Evolutionary conservation across 2,888 invertebrate genomes (phyloP).

Genomic region (Candidula unifasciata): DNA sequence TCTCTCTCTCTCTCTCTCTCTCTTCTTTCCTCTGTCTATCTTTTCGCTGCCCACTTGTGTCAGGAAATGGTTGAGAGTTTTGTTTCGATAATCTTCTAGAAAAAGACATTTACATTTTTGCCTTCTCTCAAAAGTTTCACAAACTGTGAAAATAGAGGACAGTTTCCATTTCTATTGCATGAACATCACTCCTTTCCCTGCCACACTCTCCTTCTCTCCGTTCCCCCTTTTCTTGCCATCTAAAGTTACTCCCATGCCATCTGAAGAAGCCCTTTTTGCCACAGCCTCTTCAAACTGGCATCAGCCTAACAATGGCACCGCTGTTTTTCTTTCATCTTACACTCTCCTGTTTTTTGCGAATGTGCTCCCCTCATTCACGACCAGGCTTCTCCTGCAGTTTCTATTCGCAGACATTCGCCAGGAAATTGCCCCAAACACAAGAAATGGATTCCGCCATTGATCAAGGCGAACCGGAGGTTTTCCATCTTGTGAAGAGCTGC

Average conservation of each 20-base stretch:
- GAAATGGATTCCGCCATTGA: background rate
- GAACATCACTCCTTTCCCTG: too few relatives aligned
- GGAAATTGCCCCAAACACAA: constrained; percentile 19
- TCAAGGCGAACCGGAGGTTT: background rate
- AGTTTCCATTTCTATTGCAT: too few relatives aligned
- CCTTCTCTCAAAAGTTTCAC: too few relatives aligned
- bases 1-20: constrained; percentile 30
- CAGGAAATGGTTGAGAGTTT: too few relatives aligned
- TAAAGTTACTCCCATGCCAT: background rate
- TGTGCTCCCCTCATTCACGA: background rate
- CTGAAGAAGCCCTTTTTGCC: background rate
- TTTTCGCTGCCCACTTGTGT: too few relatives aligned
- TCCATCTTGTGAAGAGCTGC: background rate
- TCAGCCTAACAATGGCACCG: background rate
- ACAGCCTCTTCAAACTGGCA: background rate
- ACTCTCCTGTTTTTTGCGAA: background rate
- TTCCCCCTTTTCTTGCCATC: background rate
- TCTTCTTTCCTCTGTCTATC: background rate
- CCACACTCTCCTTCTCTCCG: too few relatives aligned
- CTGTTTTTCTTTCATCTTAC: background rate
- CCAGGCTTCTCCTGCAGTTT: background rate
- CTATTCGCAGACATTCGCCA: background rate
- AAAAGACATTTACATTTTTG: too few relatives aligned
- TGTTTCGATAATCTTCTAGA: too few relatives aligned
- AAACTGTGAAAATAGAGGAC: too few relatives aligned